A percentile compares a stretch with the other conserved stretches of the same genome.
Conservation (phyloP, 2,888 invertebrate genomes). For the Lepidonotus clava region DNA sequence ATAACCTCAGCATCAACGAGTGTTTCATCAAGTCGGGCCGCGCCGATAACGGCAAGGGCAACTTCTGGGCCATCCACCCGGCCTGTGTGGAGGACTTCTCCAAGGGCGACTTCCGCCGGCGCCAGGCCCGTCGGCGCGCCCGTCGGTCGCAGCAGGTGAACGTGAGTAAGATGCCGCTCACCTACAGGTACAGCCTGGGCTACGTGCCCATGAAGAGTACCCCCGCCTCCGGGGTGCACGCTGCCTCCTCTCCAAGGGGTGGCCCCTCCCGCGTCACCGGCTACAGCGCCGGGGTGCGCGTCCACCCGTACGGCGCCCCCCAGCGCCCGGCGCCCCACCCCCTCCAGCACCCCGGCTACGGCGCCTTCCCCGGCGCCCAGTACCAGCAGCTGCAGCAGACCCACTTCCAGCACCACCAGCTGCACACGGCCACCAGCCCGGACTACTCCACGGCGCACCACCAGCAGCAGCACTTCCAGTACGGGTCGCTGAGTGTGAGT, state of each 20-base stretch:
- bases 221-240: neutral
- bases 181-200: slow-evolving; percentile 39
- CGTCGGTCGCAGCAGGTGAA: slow-evolving; percentile 58
- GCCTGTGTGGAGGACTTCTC: slow-evolving; percentile 97
- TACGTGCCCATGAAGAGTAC: slow-evolving; percentile 52
- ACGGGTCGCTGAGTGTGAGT: neutral
- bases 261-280: neutral
- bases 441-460: neutral
- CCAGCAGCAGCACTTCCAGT: neutral
- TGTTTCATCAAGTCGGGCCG: slow-evolving; percentile 78
- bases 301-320: neutral
- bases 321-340: neutral
- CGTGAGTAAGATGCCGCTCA: slow-evolving; percentile 51
- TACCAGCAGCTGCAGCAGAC: neutral
- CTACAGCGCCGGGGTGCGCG: neutral
- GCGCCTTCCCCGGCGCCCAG: neutral
- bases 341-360: neutral
- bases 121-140: slow-evolving; percentile 95
- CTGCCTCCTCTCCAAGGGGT: neutral
- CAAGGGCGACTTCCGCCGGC: slow-evolving; percentile 95
- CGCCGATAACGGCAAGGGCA: slow-evolving; percentile 92
- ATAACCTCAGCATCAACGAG: slow-evolving; percentile 78
- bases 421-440: neutral
- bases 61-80: slow-evolving; percentile 99
- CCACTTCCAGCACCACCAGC: no score